Percentiles rank a stretch among this genome's conserved stretches.
Conservation (phyloP, 23 tunicate genomes). For the Styela clava region DNA sequence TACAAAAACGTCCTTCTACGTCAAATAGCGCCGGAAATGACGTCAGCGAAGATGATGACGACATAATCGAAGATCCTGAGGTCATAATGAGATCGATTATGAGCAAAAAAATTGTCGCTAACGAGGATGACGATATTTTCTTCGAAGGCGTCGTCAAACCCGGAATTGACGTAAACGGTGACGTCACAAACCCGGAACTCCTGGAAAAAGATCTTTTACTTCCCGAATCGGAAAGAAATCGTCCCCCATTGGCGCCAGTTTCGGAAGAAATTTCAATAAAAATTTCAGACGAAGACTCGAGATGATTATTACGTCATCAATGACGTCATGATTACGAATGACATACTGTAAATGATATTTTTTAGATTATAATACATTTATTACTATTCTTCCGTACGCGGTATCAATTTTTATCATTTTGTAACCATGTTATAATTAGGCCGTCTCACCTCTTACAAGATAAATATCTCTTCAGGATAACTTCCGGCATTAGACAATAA, state of each 20-base stretch:
- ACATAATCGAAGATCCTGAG: conserved; percentile 70
- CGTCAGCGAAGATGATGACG: conserved; percentile 36
- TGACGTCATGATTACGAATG: background rate
- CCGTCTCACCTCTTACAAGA: too few relatives aligned
- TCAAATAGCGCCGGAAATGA: background rate
- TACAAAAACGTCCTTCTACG: conserved; percentile 33
- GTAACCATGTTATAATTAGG: too few relatives aligned
- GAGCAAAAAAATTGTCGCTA: background rate
- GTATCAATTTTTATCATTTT: too few relatives aligned
- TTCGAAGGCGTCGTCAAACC: background rate
- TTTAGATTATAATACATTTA: too few relatives aligned
- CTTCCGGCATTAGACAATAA: too few relatives aligned
- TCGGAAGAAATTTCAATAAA: background rate
- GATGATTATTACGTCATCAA: background rate
- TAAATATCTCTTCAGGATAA: too few relatives aligned
- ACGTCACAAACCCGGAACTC: conserved; percentile 10
- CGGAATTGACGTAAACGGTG: background rate
- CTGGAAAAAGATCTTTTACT: conserved; percentile 15
- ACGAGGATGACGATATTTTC: conserved; percentile 9
- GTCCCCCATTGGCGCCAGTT: background rate
- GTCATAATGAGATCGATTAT: conserved; percentile 18
- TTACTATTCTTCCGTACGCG: too few relatives aligned
- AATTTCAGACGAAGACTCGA: background rate
- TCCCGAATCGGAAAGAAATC: conserved; percentile 14
- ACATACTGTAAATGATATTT: too few relatives aligned